phyloP scores from a whole-genome alignment of 2,113 vertebrate genomes.

The Ochotona princeps region DNA sequence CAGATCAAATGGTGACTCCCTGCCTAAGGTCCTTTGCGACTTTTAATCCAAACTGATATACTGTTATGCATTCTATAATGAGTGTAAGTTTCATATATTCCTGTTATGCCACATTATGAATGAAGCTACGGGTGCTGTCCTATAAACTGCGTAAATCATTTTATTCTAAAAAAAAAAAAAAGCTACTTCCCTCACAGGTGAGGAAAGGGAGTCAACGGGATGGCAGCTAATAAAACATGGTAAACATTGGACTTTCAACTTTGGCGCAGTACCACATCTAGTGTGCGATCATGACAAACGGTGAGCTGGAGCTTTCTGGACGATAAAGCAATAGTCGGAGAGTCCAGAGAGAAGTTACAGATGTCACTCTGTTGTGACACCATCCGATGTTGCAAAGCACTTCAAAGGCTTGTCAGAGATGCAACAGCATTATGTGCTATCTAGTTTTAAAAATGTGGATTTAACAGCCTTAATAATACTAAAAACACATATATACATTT shows the following conservation, averaged over 20 bases:
- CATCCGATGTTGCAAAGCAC: background rate
- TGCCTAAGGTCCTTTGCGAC: background rate
- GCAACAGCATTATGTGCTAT: background rate
- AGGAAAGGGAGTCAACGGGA: background rate
- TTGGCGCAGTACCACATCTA: background rate
- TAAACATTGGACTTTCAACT: background rate
- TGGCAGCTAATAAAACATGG: background rate
- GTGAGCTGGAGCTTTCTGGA: background rate
- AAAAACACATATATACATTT: too few species aligned
- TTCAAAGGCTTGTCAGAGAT: background rate
- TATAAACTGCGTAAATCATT: background rate
- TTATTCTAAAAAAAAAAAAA: background rate
- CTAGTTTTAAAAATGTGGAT: background rate
- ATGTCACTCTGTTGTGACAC: background rate
- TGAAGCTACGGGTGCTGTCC: background rate
- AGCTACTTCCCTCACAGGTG: background rate
- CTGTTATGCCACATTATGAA: background rate
- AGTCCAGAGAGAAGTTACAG: background rate
- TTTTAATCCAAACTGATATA: background rate
- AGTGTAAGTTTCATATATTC: too few species aligned
- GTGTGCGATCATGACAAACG: background rate
- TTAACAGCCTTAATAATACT: too few species aligned
- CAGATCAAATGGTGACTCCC: background rate
- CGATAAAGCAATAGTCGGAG: background rate
- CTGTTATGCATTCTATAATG: too few species aligned